Evolutionary conservation across 1,140 invertebrate genomes (phyloP), one percentile per base, ranked within the genome.

Genomic region (Ephestia elutella): DNA sequence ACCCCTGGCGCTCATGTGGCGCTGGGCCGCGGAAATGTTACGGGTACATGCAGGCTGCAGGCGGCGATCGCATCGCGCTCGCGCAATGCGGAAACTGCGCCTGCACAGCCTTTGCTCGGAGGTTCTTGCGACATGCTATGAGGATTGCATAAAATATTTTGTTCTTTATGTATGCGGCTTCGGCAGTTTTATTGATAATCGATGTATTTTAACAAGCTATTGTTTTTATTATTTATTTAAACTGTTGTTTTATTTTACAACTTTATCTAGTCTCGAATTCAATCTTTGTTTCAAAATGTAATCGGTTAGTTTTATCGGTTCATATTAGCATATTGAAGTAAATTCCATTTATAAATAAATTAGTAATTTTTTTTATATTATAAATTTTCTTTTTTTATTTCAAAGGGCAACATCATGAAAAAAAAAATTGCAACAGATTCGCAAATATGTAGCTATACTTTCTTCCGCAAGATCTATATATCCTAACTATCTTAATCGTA

Each of bases 61-160:
- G 50, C 21, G 50, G 50, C 21, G 50, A n/a, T 53, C 19, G 50
- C 50, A 53, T 25, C 59, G 49, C 57, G 25, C 38, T 9, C 10
- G 54, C 19, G 69, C 70, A 71, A 75, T 71, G 70, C 72, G 70
- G 72, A 75, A 75, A 66, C 66, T 53, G 51, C 28, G 38, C 38
- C 38, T 10, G 38, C 38, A 13, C 38, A 15, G 38, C 13, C 13
- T n/a, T 15, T 5, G 13, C n/a, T 5, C 32, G 2, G 5, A 44
- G n/a, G 2, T 10, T 17, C 15, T 32, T 11, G 30, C 30, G n/a
- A n/a, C n/a, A n/a, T 32, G 30, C 9, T n/a, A n/a, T n/a, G n/a
- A n/a, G n/a, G 38, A 44, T 7, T 44, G 38, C 38, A 44, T 44
- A 15, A 44, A 15, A 44, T 10, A 44, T 44, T 15, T 44, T 13